phyloP scores from a whole-genome alignment of 2,888 invertebrate genomes.

The Crepidodera aurea region DNA sequence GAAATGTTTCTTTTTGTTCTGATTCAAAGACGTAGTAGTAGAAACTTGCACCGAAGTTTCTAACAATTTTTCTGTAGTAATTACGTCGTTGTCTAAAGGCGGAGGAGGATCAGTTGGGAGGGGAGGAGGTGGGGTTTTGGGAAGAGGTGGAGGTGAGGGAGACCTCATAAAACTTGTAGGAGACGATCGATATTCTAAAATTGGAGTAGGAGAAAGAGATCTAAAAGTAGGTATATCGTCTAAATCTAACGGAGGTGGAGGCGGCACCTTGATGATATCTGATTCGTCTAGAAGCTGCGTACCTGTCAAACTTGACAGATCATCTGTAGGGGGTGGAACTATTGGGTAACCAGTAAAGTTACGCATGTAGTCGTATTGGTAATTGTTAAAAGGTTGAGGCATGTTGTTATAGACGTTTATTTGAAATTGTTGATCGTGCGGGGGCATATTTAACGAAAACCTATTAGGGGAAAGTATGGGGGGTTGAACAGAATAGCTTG shows the following conservation, averaged over 20 bases:
- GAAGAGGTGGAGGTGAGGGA: constrained; percentile 27
- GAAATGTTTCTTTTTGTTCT: not conserved
- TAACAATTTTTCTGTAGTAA: constrained; percentile 10
- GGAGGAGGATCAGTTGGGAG: constrained; percentile 44
- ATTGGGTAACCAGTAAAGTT: constrained; percentile 12
- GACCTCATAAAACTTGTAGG: not conserved
- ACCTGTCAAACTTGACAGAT: constrained; percentile 39
- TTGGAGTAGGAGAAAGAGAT: not conserved
- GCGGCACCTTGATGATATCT: constrained; percentile 45
- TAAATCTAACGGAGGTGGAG: constrained; percentile 45
- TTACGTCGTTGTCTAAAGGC: constrained; percentile 30
- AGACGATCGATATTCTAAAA: not conserved
- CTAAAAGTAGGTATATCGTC: constrained; percentile 6
- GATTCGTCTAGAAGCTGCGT: constrained; percentile 39
- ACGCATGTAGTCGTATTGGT: constrained; percentile 12
- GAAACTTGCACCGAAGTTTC: constrained; percentile 20
- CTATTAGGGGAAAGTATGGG: constrained; percentile 32
- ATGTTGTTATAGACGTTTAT: constrained; percentile 48
- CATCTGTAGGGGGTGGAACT: constrained; percentile 21
- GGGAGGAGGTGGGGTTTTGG: constrained; percentile 39
- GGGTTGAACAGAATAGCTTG: constrained; percentile 31
- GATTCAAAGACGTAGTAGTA: constrained; percentile 11
- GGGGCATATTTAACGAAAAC: constrained; percentile 30
- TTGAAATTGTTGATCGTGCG: constrained; percentile 42
- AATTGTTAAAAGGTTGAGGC: constrained; percentile 27